A percentile compares a stretch with the other conserved stretches of the same genome.
Conservation (phyloP, 2,888 invertebrate genomes). For the Carpatolechia fugitivella region DNA sequence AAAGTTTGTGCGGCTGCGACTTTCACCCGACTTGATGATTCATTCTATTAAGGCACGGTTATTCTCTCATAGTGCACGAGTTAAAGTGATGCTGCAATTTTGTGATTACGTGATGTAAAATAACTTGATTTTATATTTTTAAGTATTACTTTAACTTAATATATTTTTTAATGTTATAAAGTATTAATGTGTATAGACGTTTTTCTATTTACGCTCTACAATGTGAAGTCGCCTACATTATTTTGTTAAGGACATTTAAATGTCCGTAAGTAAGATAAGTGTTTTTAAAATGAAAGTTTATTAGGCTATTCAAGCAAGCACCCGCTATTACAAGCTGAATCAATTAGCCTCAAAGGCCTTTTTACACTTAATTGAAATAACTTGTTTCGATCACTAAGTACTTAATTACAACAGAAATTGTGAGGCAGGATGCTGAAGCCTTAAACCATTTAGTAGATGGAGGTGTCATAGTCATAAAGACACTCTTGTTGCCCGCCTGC, state of each 20-base stretch:
- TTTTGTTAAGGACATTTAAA: no score
- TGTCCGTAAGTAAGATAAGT: no score
- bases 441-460: conserved; percentile 10
- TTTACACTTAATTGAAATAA: conserved; percentile 10
- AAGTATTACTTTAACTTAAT: no score
- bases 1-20: conserved; percentile 51
- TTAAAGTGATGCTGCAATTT: background rate
- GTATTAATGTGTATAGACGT: no score
- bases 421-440: background rate
- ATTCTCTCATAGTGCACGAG: conserved; percentile 4
- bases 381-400: conserved; percentile 8
- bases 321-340: conserved; percentile 2
- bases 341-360: background rate
- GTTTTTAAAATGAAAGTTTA: conserved; percentile 10
- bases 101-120: background rate
- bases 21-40: conserved; percentile 62
- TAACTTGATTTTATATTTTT: no score
- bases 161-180: no score
- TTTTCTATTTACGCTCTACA: no score
- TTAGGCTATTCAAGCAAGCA: background rate
- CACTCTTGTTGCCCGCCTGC: conserved; percentile 20
- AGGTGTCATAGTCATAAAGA: conserved; percentile 21
- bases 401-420: conserved; percentile 7
- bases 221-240: no score
- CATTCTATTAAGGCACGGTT: conserved; percentile 39